Evolutionary conservation across 2,113 vertebrate species (phyloP), one percentile per base, ranked within the genome.

Genomic region (Dicaeum eximium): DNA sequence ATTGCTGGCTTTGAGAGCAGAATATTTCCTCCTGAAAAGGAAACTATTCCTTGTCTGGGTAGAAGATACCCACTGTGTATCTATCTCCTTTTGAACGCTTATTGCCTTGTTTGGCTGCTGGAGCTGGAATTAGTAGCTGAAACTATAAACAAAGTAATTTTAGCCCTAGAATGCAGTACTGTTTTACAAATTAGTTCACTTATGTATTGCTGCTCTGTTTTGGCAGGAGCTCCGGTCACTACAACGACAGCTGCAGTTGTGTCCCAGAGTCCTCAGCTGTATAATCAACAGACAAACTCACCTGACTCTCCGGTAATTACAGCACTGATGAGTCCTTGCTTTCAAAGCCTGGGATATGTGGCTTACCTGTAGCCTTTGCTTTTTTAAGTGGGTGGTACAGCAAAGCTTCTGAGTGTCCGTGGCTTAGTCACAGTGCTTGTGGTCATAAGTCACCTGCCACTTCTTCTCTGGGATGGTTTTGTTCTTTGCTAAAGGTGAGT

Each of bases 181-280:
- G 54, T 81, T 86, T 15, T 74, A 88, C 47, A 70, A 79, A 91
- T 73, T 4, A 35, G 22, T 90, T 64, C 6, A 19, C 48, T 85
- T 80, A 80, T 19, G 51, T 30, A 4, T 64, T 96, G 83, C 86
- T 67, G 37, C 19, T 85, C 4, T 97, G 35, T 96, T 11, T 96
- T 97, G 81, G 92, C 95, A 98, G 98, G 98, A 92, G 96, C 98
- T 92, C 96, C 98, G 0, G 96, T 98, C 89, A 98, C 98, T 69
- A 98, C 98, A 37, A 98, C 98, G 69, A 98, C 98, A 65, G 98
- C 98, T 37, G 99, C 99, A n/a, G 99, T 99, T 16, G 99, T 99
- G 51, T 98, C 99, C 83, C 99, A 99, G 96, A 98, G 97, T 87
- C 98, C 99, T 33, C 99, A 99, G 90, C 98, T 99, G 30, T 99